Base-by-base conservation (phyloP, 2,888 invertebrate genomes). In the Empis stercorea region DNA sequence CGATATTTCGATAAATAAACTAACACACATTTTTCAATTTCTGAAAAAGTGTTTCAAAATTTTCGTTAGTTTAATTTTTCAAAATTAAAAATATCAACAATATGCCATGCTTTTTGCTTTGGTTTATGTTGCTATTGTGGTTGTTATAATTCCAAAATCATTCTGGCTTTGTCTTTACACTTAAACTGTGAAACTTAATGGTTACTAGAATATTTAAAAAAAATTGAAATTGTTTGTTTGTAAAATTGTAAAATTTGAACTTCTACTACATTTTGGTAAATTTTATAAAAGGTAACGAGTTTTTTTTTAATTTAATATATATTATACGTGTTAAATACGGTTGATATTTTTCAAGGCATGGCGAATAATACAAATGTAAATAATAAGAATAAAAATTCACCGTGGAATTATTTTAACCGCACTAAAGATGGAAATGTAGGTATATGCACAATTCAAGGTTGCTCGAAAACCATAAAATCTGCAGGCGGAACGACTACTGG, bases 401-500 rank as follows among this genome's bases (percentile, higher is more conserved):
- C 39, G 13, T 39, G 39, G 20, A 39, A 39, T 39, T 39, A 39
- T 39, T 43, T 30, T 34, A 34, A 30, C 13, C 32, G 32, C 13
- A 6, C 43, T n/a, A 43, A 43, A 43, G 43, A 43, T 43, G 30
- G 32, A 34, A 43, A 1, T 43, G 30, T 16, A 13, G 43, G 32
- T 32, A 43, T 43, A 32, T 43, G 43, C 20, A 43, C 30, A 17
- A 43, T 43, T 32, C 16, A 17, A 13, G 43, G 43, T 17, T 43
- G 43, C 32, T 34, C 10, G n/a, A 32, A 43, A 43, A 30, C 16
- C 1, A 43, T 43, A 16, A 43, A 43, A 43, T 43, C 43, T 5
- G 32, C 43, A 43, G 43, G 43, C n/a, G 32, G 32, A 43, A 43
- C 15, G 17, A 43, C 32, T 4, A 43, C 17, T 30, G 43, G 43